phyloP scores from a whole-genome alignment of 2,888 invertebrate species.

The Drosophila paranaensis region DNA sequence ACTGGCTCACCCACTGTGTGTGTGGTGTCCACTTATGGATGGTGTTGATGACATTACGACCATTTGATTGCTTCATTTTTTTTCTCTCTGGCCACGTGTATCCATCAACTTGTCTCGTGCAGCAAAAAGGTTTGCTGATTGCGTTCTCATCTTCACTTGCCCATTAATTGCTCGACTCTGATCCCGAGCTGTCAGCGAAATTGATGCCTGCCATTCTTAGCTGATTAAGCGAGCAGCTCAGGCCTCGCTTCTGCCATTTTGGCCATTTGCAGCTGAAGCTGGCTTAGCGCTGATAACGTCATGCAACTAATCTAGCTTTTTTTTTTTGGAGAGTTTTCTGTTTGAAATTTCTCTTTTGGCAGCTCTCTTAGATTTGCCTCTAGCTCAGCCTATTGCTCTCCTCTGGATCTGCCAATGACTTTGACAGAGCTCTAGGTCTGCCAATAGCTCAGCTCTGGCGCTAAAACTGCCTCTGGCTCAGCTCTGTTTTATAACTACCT shows the following conservation, averaged over 20 bases:
- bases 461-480: no score
- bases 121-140: constrained; percentile 26
- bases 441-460: no score
- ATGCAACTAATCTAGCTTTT: background rate
- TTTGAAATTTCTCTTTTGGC: background rate
- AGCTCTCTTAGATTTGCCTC: no score
- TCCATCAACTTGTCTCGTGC: constrained; percentile 49
- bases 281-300: background rate
- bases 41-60: constrained; percentile 76
- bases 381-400: no score
- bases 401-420: no score
- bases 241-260: constrained; percentile 19
- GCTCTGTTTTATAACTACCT: no score
- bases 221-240: constrained; percentile 33
- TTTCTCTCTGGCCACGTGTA: constrained; percentile 50
- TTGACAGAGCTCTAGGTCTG: no score
- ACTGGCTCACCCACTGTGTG: constrained; percentile 13
- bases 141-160: constrained; percentile 33
- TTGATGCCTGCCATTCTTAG: constrained; percentile 28
- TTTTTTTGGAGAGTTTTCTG: background rate
- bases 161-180: constrained; percentile 47
- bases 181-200: constrained; percentile 20
- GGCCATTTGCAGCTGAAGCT: background rate
- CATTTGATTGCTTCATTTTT: constrained; percentile 72
- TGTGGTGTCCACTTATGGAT: constrained; percentile 57